Conservation (phyloP, 2,113 vertebrate genomes). For the Nothocercus julius region DNA sequence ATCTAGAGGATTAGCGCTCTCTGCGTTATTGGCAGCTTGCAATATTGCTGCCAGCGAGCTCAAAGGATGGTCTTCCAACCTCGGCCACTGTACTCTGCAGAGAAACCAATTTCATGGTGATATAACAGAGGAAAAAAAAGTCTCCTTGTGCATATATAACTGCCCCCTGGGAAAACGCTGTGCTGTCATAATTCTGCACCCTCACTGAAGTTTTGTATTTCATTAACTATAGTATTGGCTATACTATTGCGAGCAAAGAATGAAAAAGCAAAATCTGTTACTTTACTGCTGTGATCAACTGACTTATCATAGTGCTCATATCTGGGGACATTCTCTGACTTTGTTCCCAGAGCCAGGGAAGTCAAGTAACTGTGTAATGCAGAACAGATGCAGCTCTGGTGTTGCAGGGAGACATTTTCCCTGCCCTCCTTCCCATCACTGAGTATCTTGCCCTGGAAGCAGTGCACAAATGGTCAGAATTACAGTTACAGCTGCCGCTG, state of each 20-base stretch:
- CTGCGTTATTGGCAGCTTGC: background rate
- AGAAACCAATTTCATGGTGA: rapidly evolving
- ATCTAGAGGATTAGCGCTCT: slow-evolving; percentile 49
- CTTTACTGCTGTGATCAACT: background rate
- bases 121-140: background rate
- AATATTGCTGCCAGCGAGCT: background rate
- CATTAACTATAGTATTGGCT: background rate
- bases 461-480: background rate
- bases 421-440: rapidly evolving
- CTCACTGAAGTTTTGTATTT: rapidly evolving
- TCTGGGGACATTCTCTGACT: background rate
- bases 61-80: background rate
- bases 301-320: background rate
- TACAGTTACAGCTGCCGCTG: background rate
- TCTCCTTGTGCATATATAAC: rapidly evolving
- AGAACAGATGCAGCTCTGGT: background rate
- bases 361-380: rapidly evolving
- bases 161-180: background rate
- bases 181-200: background rate
- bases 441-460: background rate
- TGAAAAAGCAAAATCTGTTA: rapidly evolving
- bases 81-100: background rate
- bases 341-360: background rate
- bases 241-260: rapidly evolving
- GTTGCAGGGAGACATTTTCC: background rate